Conservation (phyloP, 2,113 vertebrate species). For the Piprites chloris region DNA sequence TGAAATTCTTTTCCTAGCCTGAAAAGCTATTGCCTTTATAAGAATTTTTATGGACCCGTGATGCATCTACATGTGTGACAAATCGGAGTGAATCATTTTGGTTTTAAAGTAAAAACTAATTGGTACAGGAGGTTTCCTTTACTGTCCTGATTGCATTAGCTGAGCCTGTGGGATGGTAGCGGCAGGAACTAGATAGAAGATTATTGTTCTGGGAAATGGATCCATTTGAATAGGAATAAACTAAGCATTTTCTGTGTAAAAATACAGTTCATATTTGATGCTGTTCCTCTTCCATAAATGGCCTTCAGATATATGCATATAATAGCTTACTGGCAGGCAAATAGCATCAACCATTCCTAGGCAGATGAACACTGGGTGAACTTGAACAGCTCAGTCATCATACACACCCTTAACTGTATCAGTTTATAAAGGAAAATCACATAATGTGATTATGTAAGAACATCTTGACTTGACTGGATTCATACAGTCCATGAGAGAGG, state of each 20-base stretch:
- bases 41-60: not conserved
- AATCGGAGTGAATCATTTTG: not conserved
- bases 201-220: not conserved
- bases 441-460: not conserved
- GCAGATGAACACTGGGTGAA: not conserved
- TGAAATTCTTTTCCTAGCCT: not conserved
- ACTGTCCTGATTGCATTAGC: not conserved
- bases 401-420: not conserved
- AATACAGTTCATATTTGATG: not conserved
- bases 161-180: not conserved
- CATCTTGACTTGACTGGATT: not conserved
- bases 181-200: not conserved
- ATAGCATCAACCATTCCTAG: not conserved
- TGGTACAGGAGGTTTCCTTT: not conserved
- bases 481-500: not conserved
- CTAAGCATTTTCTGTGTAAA: not conserved
- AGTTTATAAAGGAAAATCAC: not conserved
- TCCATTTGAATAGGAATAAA: not conserved
- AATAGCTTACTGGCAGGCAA: not conserved
- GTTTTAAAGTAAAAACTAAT: not conserved
- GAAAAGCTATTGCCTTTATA: not conserved
- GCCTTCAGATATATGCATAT: not conserved
- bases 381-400: not conserved
- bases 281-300: not conserved
- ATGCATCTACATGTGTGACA: not conserved